Conservation (phyloP, 2,113 vertebrate species). For the Rutilus rutilus region DNA sequence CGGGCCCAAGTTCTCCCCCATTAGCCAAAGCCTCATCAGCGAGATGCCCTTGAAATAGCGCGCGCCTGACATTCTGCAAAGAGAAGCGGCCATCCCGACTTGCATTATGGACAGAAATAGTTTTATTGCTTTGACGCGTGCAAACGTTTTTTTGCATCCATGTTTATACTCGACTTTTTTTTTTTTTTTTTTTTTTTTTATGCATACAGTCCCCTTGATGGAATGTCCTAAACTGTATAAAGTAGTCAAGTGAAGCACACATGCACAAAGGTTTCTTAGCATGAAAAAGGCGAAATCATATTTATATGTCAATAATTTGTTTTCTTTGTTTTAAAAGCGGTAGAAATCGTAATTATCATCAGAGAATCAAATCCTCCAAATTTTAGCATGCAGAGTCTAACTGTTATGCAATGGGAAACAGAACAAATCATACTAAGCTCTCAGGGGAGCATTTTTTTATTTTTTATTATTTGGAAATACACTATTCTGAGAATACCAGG, state of each 20-base stretch:
- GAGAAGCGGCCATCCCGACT: conserved; percentile 56
- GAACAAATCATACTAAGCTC: neutral
- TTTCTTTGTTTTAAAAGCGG: neutral
- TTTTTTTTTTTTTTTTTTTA: neutral
- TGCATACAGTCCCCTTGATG: neutral
- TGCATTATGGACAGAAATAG: conserved; percentile 50
- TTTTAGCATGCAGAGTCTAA: neutral
- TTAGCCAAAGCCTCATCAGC: conserved; percentile 97
- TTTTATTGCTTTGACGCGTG: conserved; percentile 11
- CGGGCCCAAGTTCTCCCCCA: conserved; percentile 88
- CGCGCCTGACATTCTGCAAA: conserved; percentile 83
- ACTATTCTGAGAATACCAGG: neutral
- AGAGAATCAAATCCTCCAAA: neutral
- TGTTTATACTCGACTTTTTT: neutral
- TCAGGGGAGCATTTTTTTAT: neutral
- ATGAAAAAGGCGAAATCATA: neutral
- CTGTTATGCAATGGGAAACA: conserved; percentile 4
- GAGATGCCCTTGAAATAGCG: conserved; percentile 96
- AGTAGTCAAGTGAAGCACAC: neutral
- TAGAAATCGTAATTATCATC: neutral
- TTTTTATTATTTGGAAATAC: neutral
- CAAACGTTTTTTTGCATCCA: neutral
- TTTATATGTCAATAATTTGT: neutral
- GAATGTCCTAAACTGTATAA: conserved; percentile 4
- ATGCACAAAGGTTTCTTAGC: neutral